These are phyloP conservation scores for Drosophila acutilabella DNA, from an alignment of 2,888 invertebrate species.

Conservation along the genomic window DNA sequence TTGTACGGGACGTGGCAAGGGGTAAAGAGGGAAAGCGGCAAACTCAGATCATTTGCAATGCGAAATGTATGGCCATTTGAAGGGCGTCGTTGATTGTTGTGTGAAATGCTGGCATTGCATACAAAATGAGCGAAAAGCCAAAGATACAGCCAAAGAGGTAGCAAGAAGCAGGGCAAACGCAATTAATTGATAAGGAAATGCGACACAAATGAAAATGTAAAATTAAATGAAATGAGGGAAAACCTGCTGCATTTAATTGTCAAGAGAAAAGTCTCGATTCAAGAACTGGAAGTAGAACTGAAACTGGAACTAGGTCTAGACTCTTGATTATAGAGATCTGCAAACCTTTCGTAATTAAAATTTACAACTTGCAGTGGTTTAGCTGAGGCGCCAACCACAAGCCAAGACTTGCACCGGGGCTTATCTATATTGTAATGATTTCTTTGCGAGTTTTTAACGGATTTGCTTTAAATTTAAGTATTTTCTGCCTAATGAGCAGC, in stretches of 20 bases:
- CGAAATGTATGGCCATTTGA: slow-evolving; percentile 46
- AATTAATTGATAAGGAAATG: slow-evolving; percentile 58
- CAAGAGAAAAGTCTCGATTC: slow-evolving; percentile 23
- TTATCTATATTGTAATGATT: not conserved
- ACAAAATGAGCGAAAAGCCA: slow-evolving; percentile 54
- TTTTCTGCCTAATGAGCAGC: not conserved
- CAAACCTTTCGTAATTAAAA: slow-evolving; percentile 17
- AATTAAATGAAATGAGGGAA: slow-evolving; percentile 7
- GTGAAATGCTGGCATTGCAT: slow-evolving; percentile 63
- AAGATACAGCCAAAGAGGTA: not conserved
- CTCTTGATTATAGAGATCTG: slow-evolving; percentile 9
- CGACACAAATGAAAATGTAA: slow-evolving; percentile 15
- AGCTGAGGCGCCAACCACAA: slow-evolving; percentile 26
- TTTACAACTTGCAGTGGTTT: slow-evolving; percentile 6
- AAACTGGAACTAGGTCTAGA: slow-evolving; percentile 24
- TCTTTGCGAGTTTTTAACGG: not conserved
- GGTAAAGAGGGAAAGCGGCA: slow-evolving; percentile 3
- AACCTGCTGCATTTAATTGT: slow-evolving; percentile 39
- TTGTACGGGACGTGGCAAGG: not conserved
- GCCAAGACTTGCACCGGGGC: not conserved
- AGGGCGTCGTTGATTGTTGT: slow-evolving; percentile 69
- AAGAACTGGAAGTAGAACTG: not conserved
- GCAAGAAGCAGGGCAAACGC: slow-evolving; percentile 14
- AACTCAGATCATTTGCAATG: slow-evolving; percentile 63
- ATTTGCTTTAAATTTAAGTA: no score